phyloP scores from a whole-genome alignment of 1,140 invertebrate genomes.

The Drosophila guanche region DNA sequence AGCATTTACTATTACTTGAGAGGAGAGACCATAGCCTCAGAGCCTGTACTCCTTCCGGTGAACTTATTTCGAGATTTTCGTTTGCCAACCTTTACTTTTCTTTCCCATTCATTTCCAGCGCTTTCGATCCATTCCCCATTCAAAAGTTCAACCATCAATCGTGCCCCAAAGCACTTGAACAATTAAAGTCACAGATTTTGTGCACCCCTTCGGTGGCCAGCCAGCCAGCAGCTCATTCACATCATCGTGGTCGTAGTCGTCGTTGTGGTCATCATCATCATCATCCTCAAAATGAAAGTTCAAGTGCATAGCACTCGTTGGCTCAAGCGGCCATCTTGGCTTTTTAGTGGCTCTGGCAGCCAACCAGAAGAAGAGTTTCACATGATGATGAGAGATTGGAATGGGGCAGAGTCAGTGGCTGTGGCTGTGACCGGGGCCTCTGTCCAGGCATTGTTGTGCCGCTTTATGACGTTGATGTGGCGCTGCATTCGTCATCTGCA shows the following conservation, averaged over 20 bases:
- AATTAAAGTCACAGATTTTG: not conserved
- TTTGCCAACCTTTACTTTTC: not conserved
- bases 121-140: no score
- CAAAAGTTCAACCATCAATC: no score
- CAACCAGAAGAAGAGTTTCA: slow-evolving; percentile 65
- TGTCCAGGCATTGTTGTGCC: slow-evolving; percentile 39
- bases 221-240: slow-evolving; percentile 28
- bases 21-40: no score
- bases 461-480: slow-evolving; percentile 72
- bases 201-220: slow-evolving; percentile 17
- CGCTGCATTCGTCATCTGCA: slow-evolving; percentile 47
- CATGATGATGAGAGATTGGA: slow-evolving; percentile 38
- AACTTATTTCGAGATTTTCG: no score
- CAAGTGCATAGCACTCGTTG: slow-evolving; percentile 52
- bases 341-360: slow-evolving; percentile 53
- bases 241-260: slow-evolving; percentile 24
- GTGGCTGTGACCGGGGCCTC: not conserved
- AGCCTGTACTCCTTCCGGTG: no score
- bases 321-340: slow-evolving; percentile 70
- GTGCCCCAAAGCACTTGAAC: not conserved
- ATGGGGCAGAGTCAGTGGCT: slow-evolving; percentile 15
- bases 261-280: slow-evolving; percentile 39
- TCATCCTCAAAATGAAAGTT: slow-evolving; percentile 61
- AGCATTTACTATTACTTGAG: not conserved
- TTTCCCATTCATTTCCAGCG: no score